Evolutionary conservation across 1,140 invertebrate genomes (phyloP).

Genomic region (Mercenaria mercenaria): DNA sequence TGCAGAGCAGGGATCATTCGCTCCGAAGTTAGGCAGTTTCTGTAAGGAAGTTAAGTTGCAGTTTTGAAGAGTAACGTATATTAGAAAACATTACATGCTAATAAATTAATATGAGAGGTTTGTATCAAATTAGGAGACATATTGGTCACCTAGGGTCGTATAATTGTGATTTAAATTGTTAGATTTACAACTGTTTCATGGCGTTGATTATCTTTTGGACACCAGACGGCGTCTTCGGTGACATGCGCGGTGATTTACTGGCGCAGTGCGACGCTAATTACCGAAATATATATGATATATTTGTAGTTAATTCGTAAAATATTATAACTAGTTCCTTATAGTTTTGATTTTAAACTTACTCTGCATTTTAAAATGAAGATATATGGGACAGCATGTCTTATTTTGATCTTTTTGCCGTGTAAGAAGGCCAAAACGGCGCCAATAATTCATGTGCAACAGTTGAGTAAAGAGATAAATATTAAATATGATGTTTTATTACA

Average conservation of each 20-base stretch:
- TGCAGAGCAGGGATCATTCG: no score
- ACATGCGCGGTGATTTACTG: slow-evolving; percentile 52
- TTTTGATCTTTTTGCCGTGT: background rate
- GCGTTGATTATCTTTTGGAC: slow-evolving; percentile 31
- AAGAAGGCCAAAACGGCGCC: background rate
- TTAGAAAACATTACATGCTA: background rate
- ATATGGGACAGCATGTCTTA: slow-evolving; percentile 11
- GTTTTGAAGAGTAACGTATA: no score
- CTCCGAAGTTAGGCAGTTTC: no score
- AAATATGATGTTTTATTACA: no score
- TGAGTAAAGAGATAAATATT: no score
- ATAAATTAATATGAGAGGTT: background rate
- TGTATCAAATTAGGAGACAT: background rate
- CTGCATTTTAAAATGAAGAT: slow-evolving; percentile 3
- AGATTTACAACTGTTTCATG: slow-evolving; percentile 38
- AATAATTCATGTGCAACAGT: background rate
- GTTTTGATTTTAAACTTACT: background rate
- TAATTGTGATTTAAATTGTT: slow-evolving; percentile 29
- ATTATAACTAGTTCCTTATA: background rate
- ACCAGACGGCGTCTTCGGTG: slow-evolving; percentile 52
- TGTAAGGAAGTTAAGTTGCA: no score
- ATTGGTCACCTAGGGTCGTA: background rate
- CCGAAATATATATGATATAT: background rate
- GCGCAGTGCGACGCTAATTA: background rate
- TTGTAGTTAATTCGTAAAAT: slow-evolving; percentile 26